A percentile compares a stretch with the other conserved stretches of the same genome.
phyloP scores from a whole-genome alignment of 2,113 vertebrate species.

The Puma concolor region DNA sequence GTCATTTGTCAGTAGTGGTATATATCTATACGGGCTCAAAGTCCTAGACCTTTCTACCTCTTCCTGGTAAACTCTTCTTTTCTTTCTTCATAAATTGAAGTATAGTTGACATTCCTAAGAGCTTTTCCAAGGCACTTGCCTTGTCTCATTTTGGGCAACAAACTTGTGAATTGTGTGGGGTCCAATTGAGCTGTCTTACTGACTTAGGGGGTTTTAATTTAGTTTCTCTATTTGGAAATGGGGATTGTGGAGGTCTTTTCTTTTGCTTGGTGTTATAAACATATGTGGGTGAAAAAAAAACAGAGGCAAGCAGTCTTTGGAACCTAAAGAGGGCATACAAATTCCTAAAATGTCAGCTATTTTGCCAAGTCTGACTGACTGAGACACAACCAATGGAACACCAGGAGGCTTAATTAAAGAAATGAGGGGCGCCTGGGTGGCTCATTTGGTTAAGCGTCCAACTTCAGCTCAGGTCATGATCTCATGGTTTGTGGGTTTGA shows the following conservation, averaged over 20 bases:
- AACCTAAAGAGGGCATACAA: background rate
- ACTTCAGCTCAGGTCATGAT: no score
- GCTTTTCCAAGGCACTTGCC: background rate
- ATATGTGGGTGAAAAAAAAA: background rate
- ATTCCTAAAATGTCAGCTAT: background rate
- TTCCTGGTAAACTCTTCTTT: background rate
- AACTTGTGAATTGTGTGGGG: background rate
- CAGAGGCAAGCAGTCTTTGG: background rate
- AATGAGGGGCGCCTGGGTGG: background rate
- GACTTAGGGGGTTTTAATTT: background rate
- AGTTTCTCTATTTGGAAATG: background rate
- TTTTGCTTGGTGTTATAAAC: background rate
- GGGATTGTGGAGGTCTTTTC: background rate
- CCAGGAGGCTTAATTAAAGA: background rate
- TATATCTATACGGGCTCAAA: background rate
- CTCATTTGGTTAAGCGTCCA: no score
- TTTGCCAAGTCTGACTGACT: background rate
- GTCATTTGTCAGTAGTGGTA: background rate
- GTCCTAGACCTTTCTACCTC: background rate
- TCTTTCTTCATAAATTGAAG: background rate
- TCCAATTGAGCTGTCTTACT: background rate
- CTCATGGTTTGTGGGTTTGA: no score
- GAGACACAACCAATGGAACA: background rate
- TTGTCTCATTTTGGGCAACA: background rate
- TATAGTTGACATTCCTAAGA: background rate